phyloP scores from a whole-genome alignment of 2,113 vertebrate species.

The Trinectes maculatus region DNA sequence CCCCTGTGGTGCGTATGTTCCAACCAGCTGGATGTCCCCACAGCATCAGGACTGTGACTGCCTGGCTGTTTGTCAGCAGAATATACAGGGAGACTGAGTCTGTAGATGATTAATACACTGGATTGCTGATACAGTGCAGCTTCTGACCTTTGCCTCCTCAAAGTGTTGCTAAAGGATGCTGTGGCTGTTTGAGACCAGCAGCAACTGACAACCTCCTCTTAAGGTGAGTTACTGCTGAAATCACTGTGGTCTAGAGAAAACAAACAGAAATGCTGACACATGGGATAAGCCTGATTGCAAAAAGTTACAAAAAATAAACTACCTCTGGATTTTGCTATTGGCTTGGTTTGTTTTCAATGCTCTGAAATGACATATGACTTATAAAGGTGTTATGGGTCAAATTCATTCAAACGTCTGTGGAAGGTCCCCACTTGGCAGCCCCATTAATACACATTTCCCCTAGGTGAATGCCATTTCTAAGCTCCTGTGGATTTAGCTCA shows the following conservation, averaged over 20 bases:
- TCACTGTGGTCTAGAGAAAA: background rate
- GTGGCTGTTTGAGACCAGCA: background rate
- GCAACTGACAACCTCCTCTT: background rate
- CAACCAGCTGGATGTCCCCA: background rate
- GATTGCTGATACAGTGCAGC: slow-evolving; percentile 11
- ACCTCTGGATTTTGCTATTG: background rate
- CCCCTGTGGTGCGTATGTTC: background rate
- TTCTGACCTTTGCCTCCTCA: slow-evolving; percentile 2
- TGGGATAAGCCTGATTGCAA: background rate
- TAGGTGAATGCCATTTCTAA: slow-evolving; percentile 21
- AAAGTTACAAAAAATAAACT: too few species aligned
- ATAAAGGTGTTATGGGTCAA: background rate
- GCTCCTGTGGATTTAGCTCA: slow-evolving; percentile 43
- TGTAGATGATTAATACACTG: slow-evolving; percentile 7
- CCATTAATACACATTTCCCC: slow-evolving; percentile 14
- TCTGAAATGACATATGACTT: background rate
- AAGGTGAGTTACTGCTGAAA: background rate
- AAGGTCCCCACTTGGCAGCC: slow-evolving; percentile 10
- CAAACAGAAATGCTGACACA: slow-evolving; percentile 1
- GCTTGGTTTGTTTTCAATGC: background rate
- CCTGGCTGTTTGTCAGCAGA: slow-evolving; percentile 10
- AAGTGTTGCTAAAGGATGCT: background rate
- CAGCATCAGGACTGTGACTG: background rate
- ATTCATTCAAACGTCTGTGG: slow-evolving; percentile 10
- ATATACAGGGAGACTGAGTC: slow-evolving; percentile 1